Evolutionary conservation across 2,888 invertebrate species (phyloP).

Genomic region (Sminthurides aquaticus): DNA sequence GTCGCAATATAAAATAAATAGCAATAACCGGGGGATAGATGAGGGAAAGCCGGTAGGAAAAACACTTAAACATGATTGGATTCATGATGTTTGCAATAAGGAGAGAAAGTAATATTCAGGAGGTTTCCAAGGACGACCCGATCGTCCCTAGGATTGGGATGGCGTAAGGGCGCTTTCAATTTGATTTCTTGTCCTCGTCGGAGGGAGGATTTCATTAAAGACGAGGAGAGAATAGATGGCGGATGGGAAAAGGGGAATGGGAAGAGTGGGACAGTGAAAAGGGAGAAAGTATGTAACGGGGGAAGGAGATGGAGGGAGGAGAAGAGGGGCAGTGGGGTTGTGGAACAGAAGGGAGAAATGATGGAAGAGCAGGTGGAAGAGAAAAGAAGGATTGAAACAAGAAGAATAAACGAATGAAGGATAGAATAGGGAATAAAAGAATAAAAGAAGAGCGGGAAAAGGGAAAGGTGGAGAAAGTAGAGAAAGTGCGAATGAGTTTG

Average conservation of each 20-base stretch:
- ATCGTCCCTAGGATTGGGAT: too few relatives aligned
- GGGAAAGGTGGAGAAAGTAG: too few relatives aligned
- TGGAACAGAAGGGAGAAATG: too few relatives aligned
- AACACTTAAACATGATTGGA: not conserved
- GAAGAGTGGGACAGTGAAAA: not conserved
- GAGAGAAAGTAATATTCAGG: not conserved
- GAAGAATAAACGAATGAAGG: too few relatives aligned
- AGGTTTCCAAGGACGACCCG: not conserved
- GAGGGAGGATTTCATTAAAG: too few relatives aligned
- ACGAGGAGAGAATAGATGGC: not conserved
- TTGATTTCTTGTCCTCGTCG: too few relatives aligned
- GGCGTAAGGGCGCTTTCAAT: too few relatives aligned
- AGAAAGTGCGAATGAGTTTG: not conserved
- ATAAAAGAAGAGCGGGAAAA: too few relatives aligned
- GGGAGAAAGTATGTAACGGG: not conserved
- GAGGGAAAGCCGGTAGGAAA: not conserved
- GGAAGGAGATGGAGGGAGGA: not conserved
- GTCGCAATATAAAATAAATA: not conserved
- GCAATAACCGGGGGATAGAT: not conserved
- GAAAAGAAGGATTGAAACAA: too few relatives aligned
- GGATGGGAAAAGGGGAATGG: not conserved
- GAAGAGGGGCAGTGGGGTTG: too few relatives aligned
- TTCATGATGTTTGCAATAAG: not conserved
- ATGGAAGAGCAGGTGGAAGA: too few relatives aligned
- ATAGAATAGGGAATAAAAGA: too few relatives aligned